Evolutionary conservation across 2,888 invertebrate genomes (phyloP), one percentile per base, ranked within the genome.

Genomic region (Pycnomerus fuliginosus): DNA sequence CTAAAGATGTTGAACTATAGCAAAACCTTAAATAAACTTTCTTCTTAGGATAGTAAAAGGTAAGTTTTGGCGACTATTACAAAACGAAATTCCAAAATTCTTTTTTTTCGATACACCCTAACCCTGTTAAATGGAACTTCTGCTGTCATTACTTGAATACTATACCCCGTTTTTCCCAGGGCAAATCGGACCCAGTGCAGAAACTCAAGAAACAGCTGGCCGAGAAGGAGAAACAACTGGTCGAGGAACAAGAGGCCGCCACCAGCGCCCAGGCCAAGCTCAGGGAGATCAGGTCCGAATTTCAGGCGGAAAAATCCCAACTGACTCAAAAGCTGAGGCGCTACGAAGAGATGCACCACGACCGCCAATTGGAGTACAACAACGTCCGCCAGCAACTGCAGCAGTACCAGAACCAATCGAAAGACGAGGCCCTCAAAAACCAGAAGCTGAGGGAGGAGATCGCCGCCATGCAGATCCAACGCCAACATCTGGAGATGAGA

Each of bases 141-240:
- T n/a, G n/a, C n/a, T n/a, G n/a, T n/a, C n/a, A n/a, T n/a, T n/a
- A n/a, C n/a, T n/a, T n/a, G n/a, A n/a, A n/a, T n/a, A n/a, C n/a
- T n/a, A n/a, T n/a, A n/a, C n/a, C n/a, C n/a, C n/a, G n/a, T n/a
- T n/a, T n/a, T n/a, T n/a, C n/a, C 14, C 64, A 85, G 82, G 87
- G 87, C 25, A 84, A 86, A 34, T 83, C 87, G 32, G 93, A 94
- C 69, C 89, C 91, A 1, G 81, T 91, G 50, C 86, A 88, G 56
- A 87, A 89, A 63, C 68, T 94, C 56, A 90, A 89, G 70, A 92
- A 90, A 58, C 92, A 94, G 69, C 74, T 95, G 16, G 87, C 88
- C 13, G 93, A 94, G 55, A 90, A 89, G 62, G 92, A 91, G 57
- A 87, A 87, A 57, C 80, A 83, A 1, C 70, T 90, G 2, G 70